Evolutionary conservation across 1,140 invertebrate species (phyloP).

Genomic region (Olivierus martensii): DNA sequence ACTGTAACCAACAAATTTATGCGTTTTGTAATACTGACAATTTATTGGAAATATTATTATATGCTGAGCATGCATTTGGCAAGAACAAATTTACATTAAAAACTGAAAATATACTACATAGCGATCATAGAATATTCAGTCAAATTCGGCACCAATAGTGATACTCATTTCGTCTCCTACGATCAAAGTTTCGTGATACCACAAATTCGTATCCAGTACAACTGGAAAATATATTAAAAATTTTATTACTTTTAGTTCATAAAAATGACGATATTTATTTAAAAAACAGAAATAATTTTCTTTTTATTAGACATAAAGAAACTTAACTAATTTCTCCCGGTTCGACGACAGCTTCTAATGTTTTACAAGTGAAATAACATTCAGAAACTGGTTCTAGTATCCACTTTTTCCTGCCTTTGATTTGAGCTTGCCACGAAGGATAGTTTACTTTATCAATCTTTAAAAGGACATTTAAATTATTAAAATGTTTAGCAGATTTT

Average conservation of each 20-base stretch:
- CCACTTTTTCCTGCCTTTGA: constrained; percentile 73
- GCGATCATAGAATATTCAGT: constrained; percentile 37
- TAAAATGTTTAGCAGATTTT: too few species aligned
- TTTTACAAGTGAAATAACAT: constrained; percentile 58
- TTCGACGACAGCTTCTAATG: constrained; percentile 52
- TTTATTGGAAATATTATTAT: too few species aligned
- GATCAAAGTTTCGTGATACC: constrained; percentile 85
- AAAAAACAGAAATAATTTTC: neutral
- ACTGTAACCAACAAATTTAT: too few species aligned
- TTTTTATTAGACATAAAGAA: neutral
- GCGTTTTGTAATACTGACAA: too few species aligned
- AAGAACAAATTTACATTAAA: too few species aligned
- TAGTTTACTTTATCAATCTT: constrained; percentile 80
- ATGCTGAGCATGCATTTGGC: too few species aligned
- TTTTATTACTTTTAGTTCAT: too few species aligned
- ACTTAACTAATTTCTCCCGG: constrained; percentile 73
- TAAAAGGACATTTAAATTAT: too few species aligned
- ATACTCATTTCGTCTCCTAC: constrained; percentile 78
- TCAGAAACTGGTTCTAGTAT: constrained; percentile 72
- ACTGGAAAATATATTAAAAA: constrained; percentile 42
- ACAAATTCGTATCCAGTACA: constrained; percentile 81
- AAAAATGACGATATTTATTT: too few species aligned
- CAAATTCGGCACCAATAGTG: constrained; percentile 89
- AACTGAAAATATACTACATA: too few species aligned
- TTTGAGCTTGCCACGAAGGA: constrained; percentile 90